Evolutionary conservation across 2,888 invertebrate genomes (phyloP).

Genomic region (Drosophila neonasuta): DNA sequence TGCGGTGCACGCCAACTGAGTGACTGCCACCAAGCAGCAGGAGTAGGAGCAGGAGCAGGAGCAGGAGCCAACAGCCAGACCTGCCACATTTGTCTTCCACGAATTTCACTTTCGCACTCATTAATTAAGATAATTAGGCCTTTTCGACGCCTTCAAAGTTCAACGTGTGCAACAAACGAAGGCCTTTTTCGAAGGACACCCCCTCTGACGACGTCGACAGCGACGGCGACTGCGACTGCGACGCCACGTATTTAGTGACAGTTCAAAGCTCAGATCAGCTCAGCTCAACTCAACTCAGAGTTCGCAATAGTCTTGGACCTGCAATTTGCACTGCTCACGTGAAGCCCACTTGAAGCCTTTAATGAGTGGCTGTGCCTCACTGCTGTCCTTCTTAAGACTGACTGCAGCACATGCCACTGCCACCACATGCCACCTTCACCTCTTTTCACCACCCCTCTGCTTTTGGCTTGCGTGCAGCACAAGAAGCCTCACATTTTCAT

Average conservation of each 20-base stretch:
- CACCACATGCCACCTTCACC: conserved; percentile 2
- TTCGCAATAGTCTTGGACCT: conserved; percentile 27
- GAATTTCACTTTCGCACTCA: conserved; percentile 75
- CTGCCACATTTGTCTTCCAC: conserved; percentile 70
- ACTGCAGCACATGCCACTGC: conserved; percentile 31
- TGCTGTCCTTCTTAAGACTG: conserved; percentile 32
- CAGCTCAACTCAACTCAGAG: conserved; percentile 4
- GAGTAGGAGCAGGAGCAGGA: conserved; percentile 11
- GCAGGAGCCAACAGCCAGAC: conserved; percentile 13
- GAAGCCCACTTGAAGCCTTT: conserved; percentile 47
- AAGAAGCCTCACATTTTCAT: not conserved
- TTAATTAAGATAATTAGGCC: conserved; percentile 79
- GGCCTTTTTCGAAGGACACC: conserved; percentile 23
- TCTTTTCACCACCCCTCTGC: conserved; percentile 9
- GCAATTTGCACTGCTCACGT: conserved; percentile 55
- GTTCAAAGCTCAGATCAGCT: conserved; percentile 42
- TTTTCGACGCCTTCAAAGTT: conserved; percentile 74
- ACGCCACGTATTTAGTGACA: conserved; percentile 41
- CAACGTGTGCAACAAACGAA: conserved; percentile 58
- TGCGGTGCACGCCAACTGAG: conserved; percentile 57
- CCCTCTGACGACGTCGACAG: not conserved
- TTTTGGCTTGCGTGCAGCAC: conserved; percentile 5
- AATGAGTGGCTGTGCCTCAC: conserved; percentile 53
- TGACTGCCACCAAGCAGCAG: conserved; percentile 47
- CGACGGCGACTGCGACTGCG: not conserved